Evolutionary conservation across 2,113 vertebrate species (phyloP), one percentile per base, ranked within the genome.

Genomic region (Istiophorus platypterus): DNA sequence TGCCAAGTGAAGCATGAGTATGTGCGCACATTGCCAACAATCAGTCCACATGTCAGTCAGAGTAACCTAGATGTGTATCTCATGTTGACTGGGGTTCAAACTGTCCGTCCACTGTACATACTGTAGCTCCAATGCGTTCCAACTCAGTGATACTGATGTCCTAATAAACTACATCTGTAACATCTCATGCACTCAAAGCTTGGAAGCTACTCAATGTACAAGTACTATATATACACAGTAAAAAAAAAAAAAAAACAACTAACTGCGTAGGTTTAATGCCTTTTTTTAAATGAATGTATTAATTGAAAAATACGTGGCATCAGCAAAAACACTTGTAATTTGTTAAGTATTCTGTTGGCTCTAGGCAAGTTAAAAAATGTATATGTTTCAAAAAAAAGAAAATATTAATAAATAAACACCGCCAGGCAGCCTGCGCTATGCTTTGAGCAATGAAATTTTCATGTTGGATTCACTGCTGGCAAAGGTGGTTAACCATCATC

Each of bases 331-430:
- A 51, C 45, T 58, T 56, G 15, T 39, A 68, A 77, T 51, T 52
- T 58, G 31, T 78, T 78, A 72, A 63, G 64, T 79, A 68, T 82
- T 82, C 69, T 8, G 5, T 22, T 81, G 76, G 88, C 81, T 76
- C 17, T 1, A 7, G 75, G 72, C 51, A 6, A 61, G n/a, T 78
- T 66, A 26, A 39, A 85, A 77, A 68, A 85, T 56, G 65, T 71
- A 68, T 63, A 56, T 26, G 39, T 79, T 26, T 52, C 1, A 26
- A 39, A 39, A 47, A 47, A 45, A 51, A 22, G 22, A 51, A 52
- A 66, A n/a, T n/a, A n/a, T n/a, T 22, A 66, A 61, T 20, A 57
- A 74, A 41, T 47, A 54, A 49, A 68, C 41, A 65, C 14, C 1
- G 1, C 9, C 68, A 72, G 42, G 18, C 26, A 42, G 57, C 31